phyloP scores from a whole-genome alignment of 2,113 vertebrate species.

The Octodon degus region DNA sequence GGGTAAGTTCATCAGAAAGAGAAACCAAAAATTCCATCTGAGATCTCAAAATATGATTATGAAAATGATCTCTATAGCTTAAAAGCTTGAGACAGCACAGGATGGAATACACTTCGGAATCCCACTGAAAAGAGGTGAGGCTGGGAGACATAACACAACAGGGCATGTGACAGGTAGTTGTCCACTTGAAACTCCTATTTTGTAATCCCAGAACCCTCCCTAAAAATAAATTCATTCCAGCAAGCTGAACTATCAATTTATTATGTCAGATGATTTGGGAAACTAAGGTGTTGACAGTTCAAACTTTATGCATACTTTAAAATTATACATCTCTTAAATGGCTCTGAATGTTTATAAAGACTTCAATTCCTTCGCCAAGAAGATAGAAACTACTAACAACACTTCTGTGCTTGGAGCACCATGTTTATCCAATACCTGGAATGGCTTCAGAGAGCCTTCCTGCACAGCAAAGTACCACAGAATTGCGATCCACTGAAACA shows the following conservation, averaged over 20 bases:
- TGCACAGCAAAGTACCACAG: neutral
- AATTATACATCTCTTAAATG: neutral
- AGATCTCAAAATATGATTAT: neutral
- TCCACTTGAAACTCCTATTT: neutral
- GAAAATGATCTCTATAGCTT: neutral
- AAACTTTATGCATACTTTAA: neutral
- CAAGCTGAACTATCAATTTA: neutral
- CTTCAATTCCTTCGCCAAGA: neutral
- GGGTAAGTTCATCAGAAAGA: neutral
- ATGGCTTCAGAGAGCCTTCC: neutral
- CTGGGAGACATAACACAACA: neutral
- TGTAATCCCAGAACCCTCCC: neutral
- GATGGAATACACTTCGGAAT: neutral
- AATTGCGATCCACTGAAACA: neutral
- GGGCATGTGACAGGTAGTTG: neutral
- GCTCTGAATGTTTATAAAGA: neutral
- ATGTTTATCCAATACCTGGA: neutral
- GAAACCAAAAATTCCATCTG: neutral
- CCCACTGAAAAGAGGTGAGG: neutral
- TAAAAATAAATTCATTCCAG: neutral
- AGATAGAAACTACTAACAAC: slow-evolving; percentile 9
- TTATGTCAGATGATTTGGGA: neutral
- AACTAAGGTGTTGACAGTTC: neutral
- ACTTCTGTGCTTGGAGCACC: neutral
- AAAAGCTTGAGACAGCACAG: neutral